These are phyloP conservation scores for Drosophila quasianomalipes DNA, from an alignment of 2,888 invertebrate genomes.

Conservation along the genomic window DNA sequence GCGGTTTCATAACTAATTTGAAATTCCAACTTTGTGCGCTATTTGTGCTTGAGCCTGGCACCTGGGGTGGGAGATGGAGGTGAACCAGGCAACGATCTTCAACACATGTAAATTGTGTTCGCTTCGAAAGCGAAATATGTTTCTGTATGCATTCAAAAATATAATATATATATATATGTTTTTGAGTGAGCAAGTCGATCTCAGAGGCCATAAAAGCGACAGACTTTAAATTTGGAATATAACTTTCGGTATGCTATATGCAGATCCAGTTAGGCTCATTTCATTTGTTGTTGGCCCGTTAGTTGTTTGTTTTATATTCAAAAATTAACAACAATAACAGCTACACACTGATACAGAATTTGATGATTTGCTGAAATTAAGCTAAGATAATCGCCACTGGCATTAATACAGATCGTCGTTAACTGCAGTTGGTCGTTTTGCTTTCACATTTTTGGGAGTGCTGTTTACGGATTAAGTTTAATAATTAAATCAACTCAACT, in stretches of 20 bases:
- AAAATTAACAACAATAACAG: too few relatives aligned
- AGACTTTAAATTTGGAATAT: neutral
- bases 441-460: too few relatives aligned
- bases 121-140: neutral
- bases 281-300: too few relatives aligned
- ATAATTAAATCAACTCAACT: too few relatives aligned
- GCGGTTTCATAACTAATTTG: constrained; percentile 15
- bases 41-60: neutral
- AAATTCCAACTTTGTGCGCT: constrained; percentile 9
- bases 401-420: too few relatives aligned
- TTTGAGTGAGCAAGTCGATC: neutral
- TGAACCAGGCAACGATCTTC: neutral
- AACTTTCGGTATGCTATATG: neutral
- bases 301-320: too few relatives aligned
- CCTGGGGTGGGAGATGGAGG: neutral
- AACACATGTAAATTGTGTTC: neutral
- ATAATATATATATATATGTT: neutral
- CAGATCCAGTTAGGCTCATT: neutral
- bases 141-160: neutral
- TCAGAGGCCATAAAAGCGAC: neutral
- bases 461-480: too few relatives aligned
- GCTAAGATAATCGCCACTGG: too few relatives aligned
- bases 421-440: too few relatives aligned
- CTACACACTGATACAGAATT: too few relatives aligned
- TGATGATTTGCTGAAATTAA: too few relatives aligned